Conservation (phyloP, 1,140 invertebrate genomes). For the Drosophila rhopaloa region DNA sequence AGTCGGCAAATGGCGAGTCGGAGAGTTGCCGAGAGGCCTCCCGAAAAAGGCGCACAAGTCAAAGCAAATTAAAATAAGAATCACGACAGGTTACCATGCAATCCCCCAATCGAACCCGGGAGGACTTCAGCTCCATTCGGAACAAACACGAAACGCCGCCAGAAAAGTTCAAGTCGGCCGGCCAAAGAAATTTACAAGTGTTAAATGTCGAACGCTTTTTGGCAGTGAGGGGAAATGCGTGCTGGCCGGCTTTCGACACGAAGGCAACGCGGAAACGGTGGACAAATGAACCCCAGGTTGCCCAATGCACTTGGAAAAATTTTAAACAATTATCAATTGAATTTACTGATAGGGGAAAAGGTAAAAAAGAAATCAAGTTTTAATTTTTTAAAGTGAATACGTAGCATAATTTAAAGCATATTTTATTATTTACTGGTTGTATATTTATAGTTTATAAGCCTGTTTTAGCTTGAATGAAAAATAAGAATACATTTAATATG, state of each 20-base stretch:
- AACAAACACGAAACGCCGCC: conserved; percentile 70
- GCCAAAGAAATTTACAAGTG: conserved; percentile 75
- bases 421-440: too few species aligned
- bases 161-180: conserved; percentile 47
- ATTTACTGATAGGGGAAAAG: too few species aligned
- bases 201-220: conserved; percentile 77
- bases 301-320: conserved; percentile 7
- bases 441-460: too few species aligned
- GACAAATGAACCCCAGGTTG: conserved; percentile 65
- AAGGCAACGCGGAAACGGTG: conserved; percentile 73
- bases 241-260: conserved; percentile 68
- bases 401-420: too few species aligned
- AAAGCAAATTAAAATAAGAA: conserved; percentile 83
- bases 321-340: accelerated
- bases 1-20: conserved; percentile 31
- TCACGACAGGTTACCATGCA: conserved; percentile 82
- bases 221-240: conserved; percentile 67
- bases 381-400: not conserved
- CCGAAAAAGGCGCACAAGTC: conserved; percentile 79
- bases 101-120: conserved; percentile 51
- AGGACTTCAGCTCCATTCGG: conserved; percentile 31
- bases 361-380: too few species aligned
- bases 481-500: too few species aligned
- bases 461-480: too few species aligned
- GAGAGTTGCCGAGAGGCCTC: conserved; percentile 33